Evolutionary conservation across 2,888 invertebrate genomes (phyloP), one percentile per base, ranked within the genome.

Genomic region (Oscheius myriophilus): DNA sequence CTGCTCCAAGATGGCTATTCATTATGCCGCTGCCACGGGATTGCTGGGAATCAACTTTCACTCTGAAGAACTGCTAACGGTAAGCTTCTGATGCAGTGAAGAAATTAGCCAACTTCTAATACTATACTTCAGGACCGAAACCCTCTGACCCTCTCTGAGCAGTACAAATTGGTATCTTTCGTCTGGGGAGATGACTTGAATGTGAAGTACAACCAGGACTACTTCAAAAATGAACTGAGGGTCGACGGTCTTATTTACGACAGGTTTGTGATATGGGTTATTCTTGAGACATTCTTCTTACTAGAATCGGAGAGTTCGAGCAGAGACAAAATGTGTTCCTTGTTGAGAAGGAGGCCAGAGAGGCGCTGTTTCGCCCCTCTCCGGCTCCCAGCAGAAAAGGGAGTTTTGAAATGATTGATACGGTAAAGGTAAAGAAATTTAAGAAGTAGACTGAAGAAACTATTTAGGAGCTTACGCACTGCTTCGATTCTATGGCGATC

Each of bases 141-240:
- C 2, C 80, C 80, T 21, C 72, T 80, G 16, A 51, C 67, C 33
- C 70, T 74, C 16, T 77, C 80, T 16, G 71, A 73, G 14, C 58
- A 66, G 14, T 80, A 76, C 65, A 71, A 69, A 12, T 66, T 79
- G 21, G 76, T 79, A 25, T 91, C 95, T 76, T 97, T 97, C 88
- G 94, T 95, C 85, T 97, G 97, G 96, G 97, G 97, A 21, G 95
- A 96, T 83, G 94, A 95, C 84, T 94, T 94, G 87, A 95, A 95
- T 83, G 92, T 93, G 23, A 72, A 75, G 58, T 67, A 92, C 0
- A 93, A 96, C 64, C 91, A 91, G 84, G 91, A 92, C 85, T 90
- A 96, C 26, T 95, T 95, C 87, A 95, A 95, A 87, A 90, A 92
- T 16, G 76, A 76, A 74, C 90, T 95, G 84, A 95, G 95, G 1